A percentile compares a stretch with the other conserved stretches of the same genome.
phyloP scores from a whole-genome alignment of 2,888 invertebrate genomes.

The Deilephila elpenor region DNA sequence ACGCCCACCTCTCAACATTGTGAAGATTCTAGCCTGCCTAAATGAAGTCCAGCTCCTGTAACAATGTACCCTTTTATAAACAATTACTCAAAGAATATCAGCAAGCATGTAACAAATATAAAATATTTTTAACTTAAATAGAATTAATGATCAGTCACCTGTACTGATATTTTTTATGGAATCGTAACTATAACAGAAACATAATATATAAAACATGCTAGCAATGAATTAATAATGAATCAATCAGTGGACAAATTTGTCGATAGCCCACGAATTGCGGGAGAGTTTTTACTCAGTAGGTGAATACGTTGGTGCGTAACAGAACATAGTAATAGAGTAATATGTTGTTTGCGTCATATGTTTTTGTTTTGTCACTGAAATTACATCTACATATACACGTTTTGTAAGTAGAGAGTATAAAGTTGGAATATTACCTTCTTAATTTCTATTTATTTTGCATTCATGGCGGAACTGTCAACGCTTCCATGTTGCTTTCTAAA shows the following conservation, averaged over 20 bases:
- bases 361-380: constrained; percentile 43
- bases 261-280: constrained; percentile 44
- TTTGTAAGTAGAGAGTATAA: constrained; percentile 38
- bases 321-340: constrained; percentile 34
- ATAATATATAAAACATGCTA: background rate
- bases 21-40: constrained; percentile 72
- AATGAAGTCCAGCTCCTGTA: constrained; percentile 73
- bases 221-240: background rate
- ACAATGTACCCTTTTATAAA: constrained; percentile 42
- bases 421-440: constrained; percentile 66
- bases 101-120: background rate
- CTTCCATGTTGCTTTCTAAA: constrained; percentile 85
- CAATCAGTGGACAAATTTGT: background rate
- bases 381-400: constrained; percentile 44
- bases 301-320: constrained; percentile 29
- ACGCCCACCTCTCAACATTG: constrained; percentile 85
- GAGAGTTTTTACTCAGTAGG: constrained; percentile 52
- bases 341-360: constrained; percentile 40
- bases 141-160: too few species aligned
- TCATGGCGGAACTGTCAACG: constrained; percentile 86
- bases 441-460: constrained; percentile 85
- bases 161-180: background rate
- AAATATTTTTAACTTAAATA: background rate
- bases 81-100: background rate
- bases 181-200: background rate